A percentile compares a stretch with the other conserved stretches of the same genome.
Conservation (phyloP, 2,797 vertebrate genomes). For the Myotis daubentonii region DNA sequence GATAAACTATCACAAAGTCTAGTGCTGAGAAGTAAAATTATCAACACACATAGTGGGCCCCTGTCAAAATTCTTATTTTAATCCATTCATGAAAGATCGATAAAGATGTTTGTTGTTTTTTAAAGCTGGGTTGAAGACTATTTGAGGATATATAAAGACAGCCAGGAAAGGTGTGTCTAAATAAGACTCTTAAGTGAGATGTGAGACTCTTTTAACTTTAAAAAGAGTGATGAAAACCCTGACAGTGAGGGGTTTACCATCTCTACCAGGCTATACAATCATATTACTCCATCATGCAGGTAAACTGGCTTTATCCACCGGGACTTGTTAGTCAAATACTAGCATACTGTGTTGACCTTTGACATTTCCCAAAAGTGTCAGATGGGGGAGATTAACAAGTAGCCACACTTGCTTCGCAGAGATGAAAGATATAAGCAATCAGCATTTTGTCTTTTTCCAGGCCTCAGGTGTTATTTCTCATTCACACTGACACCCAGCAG, state of each 20-base stretch:
- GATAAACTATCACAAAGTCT: not conserved
- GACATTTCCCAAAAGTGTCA: not conserved
- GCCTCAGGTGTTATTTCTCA: not conserved
- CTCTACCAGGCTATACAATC: not conserved
- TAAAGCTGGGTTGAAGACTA: not conserved
- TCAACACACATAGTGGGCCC: not conserved
- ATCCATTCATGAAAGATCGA: not conserved
- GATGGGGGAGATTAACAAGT: not conserved
- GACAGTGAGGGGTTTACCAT: not conserved
- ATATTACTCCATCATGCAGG: not conserved
- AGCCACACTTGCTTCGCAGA: not conserved
- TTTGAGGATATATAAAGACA: not conserved
- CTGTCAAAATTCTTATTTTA: constrained; percentile 25
- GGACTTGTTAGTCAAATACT: not conserved
- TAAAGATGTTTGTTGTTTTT: not conserved
- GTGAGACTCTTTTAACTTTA: not conserved
- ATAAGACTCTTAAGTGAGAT: not conserved
- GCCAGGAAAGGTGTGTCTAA: not conserved
- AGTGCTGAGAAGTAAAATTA: not conserved
- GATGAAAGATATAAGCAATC: not conserved
- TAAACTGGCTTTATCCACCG: not conserved
- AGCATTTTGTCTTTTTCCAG: not conserved
- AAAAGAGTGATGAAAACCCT: not conserved
- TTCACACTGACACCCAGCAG: not conserved
- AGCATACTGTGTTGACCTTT: not conserved